A percentile compares a stretch with the other conserved stretches of the same genome.
phyloP scores from a whole-genome alignment of 2,797 vertebrate species.

The Pangasius mekongensis region DNA sequence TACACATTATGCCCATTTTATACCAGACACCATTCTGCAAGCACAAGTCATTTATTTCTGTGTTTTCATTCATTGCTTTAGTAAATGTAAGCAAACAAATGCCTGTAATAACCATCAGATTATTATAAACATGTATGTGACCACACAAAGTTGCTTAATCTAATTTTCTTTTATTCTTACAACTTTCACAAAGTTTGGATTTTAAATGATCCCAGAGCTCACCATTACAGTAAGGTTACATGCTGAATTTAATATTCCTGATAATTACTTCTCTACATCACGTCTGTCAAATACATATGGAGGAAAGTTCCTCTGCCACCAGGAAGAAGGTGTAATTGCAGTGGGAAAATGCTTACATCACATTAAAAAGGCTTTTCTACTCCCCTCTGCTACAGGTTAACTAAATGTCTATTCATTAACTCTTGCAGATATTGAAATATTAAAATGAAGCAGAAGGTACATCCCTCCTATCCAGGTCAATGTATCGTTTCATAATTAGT shows the following conservation, averaged over 20 bases:
- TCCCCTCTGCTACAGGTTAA: background rate
- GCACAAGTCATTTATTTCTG: background rate
- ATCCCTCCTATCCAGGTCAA: background rate
- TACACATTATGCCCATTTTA: background rate
- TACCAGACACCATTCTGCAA: background rate
- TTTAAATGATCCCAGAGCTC: background rate
- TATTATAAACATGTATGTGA: background rate
- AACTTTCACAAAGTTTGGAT: background rate
- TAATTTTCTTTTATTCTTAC: background rate
- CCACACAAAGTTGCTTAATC: background rate
- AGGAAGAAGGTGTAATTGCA: background rate
- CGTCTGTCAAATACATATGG: background rate
- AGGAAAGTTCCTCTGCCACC: background rate
- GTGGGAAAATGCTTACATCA: background rate
- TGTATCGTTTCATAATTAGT: background rate
- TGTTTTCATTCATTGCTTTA: background rate
- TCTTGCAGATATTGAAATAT: background rate
- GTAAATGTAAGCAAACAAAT: background rate
- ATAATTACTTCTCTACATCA: background rate
- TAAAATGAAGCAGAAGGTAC: background rate
- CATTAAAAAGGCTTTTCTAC: background rate
- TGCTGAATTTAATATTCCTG: constrained; percentile 2
- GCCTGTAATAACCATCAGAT: background rate
- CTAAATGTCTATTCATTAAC: background rate
- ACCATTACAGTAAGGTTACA: background rate